Evolutionary conservation across 30 jellyfish, hydroid and myxozoan species (phyloP).

Genomic region (Chrysaora quinquecirrha): DNA sequence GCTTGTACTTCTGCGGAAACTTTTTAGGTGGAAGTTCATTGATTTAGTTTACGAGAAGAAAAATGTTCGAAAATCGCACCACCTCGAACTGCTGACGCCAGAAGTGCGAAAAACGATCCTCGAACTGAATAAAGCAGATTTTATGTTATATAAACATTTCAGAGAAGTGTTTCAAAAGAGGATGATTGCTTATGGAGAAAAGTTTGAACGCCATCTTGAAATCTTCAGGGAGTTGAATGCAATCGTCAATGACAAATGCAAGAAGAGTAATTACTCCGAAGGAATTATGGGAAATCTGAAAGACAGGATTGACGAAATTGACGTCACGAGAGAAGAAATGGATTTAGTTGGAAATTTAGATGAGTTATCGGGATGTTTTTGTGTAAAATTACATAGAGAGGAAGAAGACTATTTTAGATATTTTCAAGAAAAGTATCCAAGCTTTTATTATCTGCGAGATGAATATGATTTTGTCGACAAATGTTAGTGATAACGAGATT

Average conservation of each 20-base stretch:
- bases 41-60: slow-evolving; percentile 71
- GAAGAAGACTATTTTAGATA: slow-evolving; percentile 61
- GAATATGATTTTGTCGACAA: not conserved
- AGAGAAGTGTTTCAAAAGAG: slow-evolving; percentile 20
- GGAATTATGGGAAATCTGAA: not conserved
- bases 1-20: slow-evolving; percentile 46
- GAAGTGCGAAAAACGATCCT: slow-evolving; percentile 44
- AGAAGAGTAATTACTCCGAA: not conserved
- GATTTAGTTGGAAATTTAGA: slow-evolving; percentile 31
- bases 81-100: slow-evolving; percentile 29
- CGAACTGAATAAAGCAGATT: slow-evolving; percentile 58
- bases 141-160: slow-evolving; percentile 62
- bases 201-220: slow-evolving; percentile 55
- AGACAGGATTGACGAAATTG: slow-evolving; percentile 16
- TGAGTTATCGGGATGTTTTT: slow-evolving; percentile 51
- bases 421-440: slow-evolving; percentile 58
- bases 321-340: not conserved
- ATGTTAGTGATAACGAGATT: not conserved
- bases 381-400: slow-evolving; percentile 56
- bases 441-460: slow-evolving; percentile 49
- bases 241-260: slow-evolving; percentile 28
- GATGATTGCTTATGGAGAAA: slow-evolving; percentile 30
- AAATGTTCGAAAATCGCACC: slow-evolving; percentile 42
- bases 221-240: slow-evolving; percentile 46
- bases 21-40: slow-evolving; percentile 65